Percentiles rank a stretch among this genome's conserved stretches.
These are phyloP conservation scores for Eleginops maclovinus DNA, from an alignment of 2,113 vertebrate genomes.

Conservation along the genomic window DNA sequence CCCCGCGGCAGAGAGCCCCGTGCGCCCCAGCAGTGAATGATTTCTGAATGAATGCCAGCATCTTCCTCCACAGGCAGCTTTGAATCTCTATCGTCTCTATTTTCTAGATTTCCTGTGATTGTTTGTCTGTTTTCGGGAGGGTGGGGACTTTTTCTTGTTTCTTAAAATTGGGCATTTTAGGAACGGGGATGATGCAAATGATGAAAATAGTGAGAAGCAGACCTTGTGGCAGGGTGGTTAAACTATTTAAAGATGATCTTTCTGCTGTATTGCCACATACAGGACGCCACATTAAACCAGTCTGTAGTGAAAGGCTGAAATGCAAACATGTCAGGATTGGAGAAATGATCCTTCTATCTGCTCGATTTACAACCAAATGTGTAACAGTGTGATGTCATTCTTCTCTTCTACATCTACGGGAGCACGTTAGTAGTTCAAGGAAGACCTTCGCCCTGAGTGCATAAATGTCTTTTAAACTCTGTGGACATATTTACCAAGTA, in stretches of 20 bases:
- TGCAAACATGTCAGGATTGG: slow-evolving; percentile 18
- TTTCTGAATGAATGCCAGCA: slow-evolving; percentile 79
- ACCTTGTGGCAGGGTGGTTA: slow-evolving; percentile 47
- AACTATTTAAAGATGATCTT: slow-evolving; percentile 27
- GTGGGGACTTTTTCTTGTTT: slow-evolving; percentile 7
- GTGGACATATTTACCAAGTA: slow-evolving; percentile 29
- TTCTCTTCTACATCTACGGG: slow-evolving; percentile 25
- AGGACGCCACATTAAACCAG: slow-evolving; percentile 25
- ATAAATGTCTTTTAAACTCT: slow-evolving; percentile 16
- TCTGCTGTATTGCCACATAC: slow-evolving; percentile 37
- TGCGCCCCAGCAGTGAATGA: slow-evolving; percentile 63
- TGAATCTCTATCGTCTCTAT: slow-evolving; percentile 70
- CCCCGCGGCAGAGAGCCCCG: slow-evolving; percentile 34
- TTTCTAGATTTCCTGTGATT: slow-evolving; percentile 68
- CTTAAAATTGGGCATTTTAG: slow-evolving; percentile 35
- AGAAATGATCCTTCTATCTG: slow-evolving; percentile 15
- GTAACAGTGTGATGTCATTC: slow-evolving; percentile 50
- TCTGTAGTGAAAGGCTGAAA: slow-evolving; percentile 36
- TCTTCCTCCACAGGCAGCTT: slow-evolving; percentile 82
- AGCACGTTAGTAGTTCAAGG: slow-evolving; percentile 14
- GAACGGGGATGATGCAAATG: slow-evolving; percentile 24
- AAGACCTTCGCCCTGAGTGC: slow-evolving; percentile 4
- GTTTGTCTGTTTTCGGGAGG: slow-evolving; percentile 20
- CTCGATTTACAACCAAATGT: slow-evolving; percentile 33
- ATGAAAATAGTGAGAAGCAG: slow-evolving; percentile 34